Evolutionary conservation across 2,113 vertebrate genomes (phyloP).

Genomic region (Thermophis baileyi): DNA sequence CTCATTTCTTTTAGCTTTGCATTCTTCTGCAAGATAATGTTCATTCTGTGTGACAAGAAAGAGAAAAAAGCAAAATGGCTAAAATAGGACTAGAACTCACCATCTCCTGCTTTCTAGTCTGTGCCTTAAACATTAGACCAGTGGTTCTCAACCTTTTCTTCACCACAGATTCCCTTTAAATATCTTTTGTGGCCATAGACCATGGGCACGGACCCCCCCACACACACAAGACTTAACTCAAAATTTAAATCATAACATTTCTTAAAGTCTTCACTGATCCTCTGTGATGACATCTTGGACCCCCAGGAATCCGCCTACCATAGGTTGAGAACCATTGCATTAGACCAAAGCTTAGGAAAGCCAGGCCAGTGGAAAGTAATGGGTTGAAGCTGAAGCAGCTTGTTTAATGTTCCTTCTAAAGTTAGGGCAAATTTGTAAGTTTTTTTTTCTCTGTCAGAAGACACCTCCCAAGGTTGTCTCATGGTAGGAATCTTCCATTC

Average conservation of each 20-base stretch:
- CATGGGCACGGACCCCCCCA: no score
- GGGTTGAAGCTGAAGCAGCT: neutral
- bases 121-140: neutral
- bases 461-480: neutral
- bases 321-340: neutral
- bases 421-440: neutral
- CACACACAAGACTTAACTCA: rapidly evolving
- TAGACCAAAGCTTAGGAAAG: constrained; percentile 52
- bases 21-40: neutral
- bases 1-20: neutral
- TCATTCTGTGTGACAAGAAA: constrained; percentile 25
- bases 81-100: neutral
- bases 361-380: constrained; percentile 44
- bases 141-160: neutral
- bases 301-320: neutral
- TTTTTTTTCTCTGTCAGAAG: neutral
- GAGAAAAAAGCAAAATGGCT: neutral
- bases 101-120: neutral
- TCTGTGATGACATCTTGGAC: neutral
- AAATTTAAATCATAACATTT: neutral
- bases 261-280: neutral
- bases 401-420: neutral
- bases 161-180: neutral
- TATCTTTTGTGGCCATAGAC: neutral
- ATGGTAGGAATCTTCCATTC: neutral